phyloP scores from a whole-genome alignment of 2,113 vertebrate species.

The Gallinago paraguaiae region DNA sequence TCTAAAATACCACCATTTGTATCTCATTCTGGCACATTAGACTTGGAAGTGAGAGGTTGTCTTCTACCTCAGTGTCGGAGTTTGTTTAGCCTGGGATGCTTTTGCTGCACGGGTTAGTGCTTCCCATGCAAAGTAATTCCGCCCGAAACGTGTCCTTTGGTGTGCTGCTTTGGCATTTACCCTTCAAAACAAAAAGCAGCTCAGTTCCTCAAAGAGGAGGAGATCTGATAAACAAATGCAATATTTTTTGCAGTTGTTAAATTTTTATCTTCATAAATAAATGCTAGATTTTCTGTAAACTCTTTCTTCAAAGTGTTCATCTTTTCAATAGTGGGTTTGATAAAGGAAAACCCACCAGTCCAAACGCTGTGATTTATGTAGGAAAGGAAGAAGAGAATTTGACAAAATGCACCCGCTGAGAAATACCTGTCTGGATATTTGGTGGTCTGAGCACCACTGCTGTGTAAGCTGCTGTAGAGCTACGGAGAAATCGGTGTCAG shows the following conservation, averaged over 20 bases:
- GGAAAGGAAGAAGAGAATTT: background rate
- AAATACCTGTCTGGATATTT: background rate
- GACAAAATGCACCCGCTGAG: background rate
- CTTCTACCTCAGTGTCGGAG: background rate
- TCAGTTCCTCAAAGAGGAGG: background rate
- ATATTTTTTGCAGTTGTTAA: background rate
- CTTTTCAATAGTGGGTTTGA: background rate
- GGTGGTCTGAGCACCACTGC: background rate
- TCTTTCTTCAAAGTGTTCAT: background rate
- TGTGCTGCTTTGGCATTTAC: background rate
- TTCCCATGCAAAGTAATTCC: background rate
- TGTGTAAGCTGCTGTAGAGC: background rate
- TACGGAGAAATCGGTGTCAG: background rate
- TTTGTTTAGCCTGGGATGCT: background rate
- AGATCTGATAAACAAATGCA: background rate
- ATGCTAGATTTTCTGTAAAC: background rate
- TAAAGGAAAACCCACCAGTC: background rate
- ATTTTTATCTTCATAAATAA: background rate
- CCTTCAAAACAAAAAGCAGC: background rate
- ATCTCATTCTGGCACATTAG: background rate
- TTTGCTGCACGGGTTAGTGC: background rate
- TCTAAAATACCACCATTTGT: background rate
- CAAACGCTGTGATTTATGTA: background rate
- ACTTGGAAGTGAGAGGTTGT: background rate
- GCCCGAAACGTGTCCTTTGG: accelerated